Conservation (phyloP, 2,113 vertebrate species). For the Falco punctatus region DNA sequence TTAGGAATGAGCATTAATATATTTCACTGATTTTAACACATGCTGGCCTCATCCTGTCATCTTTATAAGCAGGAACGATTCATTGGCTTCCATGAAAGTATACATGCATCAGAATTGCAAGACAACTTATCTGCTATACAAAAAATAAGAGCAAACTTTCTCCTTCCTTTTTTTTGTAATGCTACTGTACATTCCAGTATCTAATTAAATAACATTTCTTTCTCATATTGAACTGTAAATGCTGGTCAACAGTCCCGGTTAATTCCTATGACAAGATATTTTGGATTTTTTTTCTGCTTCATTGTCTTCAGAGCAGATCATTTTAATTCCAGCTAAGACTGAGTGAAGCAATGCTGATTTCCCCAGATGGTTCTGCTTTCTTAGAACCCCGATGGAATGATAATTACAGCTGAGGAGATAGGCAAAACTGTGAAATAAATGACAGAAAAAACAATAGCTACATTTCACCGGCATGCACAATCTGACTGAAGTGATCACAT, state of each 20-base stretch:
- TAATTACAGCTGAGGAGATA: slow-evolving; percentile 36
- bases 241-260: slow-evolving; percentile 10
- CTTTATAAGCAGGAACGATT: not conserved
- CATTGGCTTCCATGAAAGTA: not conserved
- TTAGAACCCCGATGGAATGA: slow-evolving; percentile 33
- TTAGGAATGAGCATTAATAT: slow-evolving; percentile 14
- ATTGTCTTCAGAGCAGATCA: not conserved
- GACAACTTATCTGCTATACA: not conserved
- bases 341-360: slow-evolving; percentile 44
- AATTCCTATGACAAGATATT: slow-evolving; percentile 7
- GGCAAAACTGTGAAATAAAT: slow-evolving; percentile 15
- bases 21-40: slow-evolving; percentile 2
- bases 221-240: not conserved
- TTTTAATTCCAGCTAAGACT: slow-evolving; percentile 53
- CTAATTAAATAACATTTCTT: not conserved
- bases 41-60: slow-evolving; percentile 6
- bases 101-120: not conserved
- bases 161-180: not conserved
- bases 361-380: slow-evolving; percentile 58
- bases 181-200: not conserved
- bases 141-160: not conserved
- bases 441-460: not conserved
- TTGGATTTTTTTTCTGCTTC: not conserved
- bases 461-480: not conserved
- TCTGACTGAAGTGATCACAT: not conserved